These are phyloP conservation scores for Mallateleia sp. DNA, from an alignment of 2,888 invertebrate species.

Conservation along the genomic window DNA sequence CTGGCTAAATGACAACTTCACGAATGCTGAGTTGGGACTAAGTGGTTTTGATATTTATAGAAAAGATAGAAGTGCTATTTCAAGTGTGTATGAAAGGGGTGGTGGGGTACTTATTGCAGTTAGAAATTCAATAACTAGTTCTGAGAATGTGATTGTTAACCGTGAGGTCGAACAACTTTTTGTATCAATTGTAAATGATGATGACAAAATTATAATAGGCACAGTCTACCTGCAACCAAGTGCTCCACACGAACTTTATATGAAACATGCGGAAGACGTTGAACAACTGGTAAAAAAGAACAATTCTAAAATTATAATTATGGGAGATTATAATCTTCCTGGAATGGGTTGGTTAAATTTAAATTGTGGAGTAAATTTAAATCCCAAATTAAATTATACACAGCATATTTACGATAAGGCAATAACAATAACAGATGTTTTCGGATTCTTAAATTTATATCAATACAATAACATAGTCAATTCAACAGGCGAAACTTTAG, in stretches of 20 bases:
- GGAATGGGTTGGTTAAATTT: slow-evolving; percentile 5
- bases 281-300: too few relatives aligned
- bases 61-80: not conserved
- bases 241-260: slow-evolving; percentile 10
- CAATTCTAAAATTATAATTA: too few relatives aligned
- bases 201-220: slow-evolving; percentile 12
- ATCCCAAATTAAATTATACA: not conserved
- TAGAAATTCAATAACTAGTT: not conserved
- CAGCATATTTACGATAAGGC: not conserved
- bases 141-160: not conserved
- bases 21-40: not conserved
- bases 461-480: too few relatives aligned
- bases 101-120: slow-evolving; percentile 18
- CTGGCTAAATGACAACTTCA: not conserved
- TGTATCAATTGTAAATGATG: not conserved
- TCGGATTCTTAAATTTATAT: too few relatives aligned
- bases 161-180: not conserved
- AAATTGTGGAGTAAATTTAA: not conserved
- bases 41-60: not conserved
- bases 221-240: slow-evolving; percentile 23
- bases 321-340: slow-evolving; percentile 30
- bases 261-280: too few relatives aligned
- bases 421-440: not conserved
- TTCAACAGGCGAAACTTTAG: too few relatives aligned
- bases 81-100: not conserved